Evolutionary conservation across 2,797 vertebrate species (phyloP), one percentile per base, ranked within the genome.

Genomic region (Syngnathus acus): DNA sequence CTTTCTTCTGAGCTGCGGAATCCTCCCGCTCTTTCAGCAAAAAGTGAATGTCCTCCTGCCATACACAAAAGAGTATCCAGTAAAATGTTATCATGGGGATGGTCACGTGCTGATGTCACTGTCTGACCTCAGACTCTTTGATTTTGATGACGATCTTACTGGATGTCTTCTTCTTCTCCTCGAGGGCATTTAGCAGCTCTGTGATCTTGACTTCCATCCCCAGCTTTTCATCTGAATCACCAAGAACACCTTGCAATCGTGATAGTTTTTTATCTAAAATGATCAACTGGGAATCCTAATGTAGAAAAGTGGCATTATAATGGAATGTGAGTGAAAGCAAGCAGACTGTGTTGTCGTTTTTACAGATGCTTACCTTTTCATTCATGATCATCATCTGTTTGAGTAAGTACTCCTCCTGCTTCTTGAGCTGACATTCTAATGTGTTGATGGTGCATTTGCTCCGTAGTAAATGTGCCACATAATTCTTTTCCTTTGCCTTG

Each of bases 61-160:
- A 32, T 21, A 39, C 14, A 66, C 6, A 57, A n/a, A 63, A n/a
- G 23, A 16, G 2, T 21, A 21, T 16, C 5, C 0, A 0, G 3
- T 7, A 7, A 59, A n/a, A 16, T 19, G 2, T 51, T n/a, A 16
- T 16, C 3, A 2, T 32, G 9, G 6, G 16, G 19, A 45, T 45
- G 1, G n/a, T 1, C 11, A 6, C 1, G 16, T 17, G 13, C 4
- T n/a, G 6, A 6, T 14, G 62, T 9, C 13, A 2, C n/a, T 4
- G 11, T 16, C 67, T 23, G 40, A 99, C 97, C 90, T 97, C 92
- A 51, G 94, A 89, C 75, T 95, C 94, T 77, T 90, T 95, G 64
- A 96, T 89, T 59, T 93, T 85, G 6, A 58, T 73, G 54, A 81
- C 84, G 40, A 95, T 82, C 72, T 76, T 61, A 68, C 72, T 78